Evolutionary conservation across 2,888 invertebrate species (phyloP).

Genomic region (Ecliptopera silaceata): DNA sequence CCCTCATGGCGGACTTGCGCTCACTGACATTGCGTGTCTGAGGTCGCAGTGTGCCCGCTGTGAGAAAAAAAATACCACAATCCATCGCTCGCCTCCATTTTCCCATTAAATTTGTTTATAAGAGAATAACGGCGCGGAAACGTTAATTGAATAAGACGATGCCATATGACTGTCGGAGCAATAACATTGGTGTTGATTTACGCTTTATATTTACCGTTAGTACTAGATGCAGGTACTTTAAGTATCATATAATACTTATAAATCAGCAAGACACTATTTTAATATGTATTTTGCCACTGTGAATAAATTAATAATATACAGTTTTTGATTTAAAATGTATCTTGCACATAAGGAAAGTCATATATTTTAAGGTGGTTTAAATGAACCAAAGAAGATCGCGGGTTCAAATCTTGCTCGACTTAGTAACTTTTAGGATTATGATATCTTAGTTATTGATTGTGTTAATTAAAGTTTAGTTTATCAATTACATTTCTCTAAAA

Average conservation of each 20-base stretch:
- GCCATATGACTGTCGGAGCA: conserved; percentile 8
- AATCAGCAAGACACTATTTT: not conserved
- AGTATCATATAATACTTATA: not conserved
- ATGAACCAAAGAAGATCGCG: too few relatives aligned
- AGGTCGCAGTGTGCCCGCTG: conserved; percentile 61
- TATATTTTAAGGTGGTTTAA: too few relatives aligned
- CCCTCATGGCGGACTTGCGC: conserved; percentile 67
- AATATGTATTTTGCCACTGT: not conserved
- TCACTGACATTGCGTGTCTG: conserved; percentile 56
- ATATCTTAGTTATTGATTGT: not conserved
- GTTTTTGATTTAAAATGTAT: too few relatives aligned
- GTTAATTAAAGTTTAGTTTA: not conserved
- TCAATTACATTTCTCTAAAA: not conserved
- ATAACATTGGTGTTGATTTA: conserved; percentile 10
- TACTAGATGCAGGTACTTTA: too few relatives aligned
- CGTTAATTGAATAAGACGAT: conserved; percentile 7
- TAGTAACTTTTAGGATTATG: too few relatives aligned
- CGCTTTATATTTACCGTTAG: not conserved
- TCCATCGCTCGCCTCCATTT: conserved; percentile 9
- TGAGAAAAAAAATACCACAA: conserved; percentile 16
- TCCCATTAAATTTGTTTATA: conserved; percentile 4
- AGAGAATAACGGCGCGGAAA: not conserved
- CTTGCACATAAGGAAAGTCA: too few relatives aligned
- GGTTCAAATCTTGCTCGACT: too few relatives aligned
- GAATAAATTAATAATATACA: not conserved